Evolutionary conservation across 1,140 invertebrate species (phyloP), one percentile per base, ranked within the genome.

Genomic region (Nylanderia fulva): DNA sequence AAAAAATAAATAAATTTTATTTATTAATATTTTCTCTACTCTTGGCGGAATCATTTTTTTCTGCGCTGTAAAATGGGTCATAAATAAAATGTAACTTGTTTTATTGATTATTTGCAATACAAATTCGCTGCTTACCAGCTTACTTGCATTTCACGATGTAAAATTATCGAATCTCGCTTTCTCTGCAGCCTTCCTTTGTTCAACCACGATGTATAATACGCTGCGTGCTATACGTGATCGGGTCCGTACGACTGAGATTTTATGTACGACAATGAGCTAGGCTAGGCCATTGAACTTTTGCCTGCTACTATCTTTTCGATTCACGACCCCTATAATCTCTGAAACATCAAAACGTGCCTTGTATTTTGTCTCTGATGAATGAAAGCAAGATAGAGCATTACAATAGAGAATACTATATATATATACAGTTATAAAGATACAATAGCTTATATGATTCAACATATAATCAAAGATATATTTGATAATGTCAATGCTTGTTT

Each of bases 211-310:
- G n/a, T 27, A n/a, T n/a, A 21, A 79, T 33, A 63, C 33, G 39
- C 74, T 84, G 79, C 64, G 45, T 66, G 74, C 85, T 90, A n/a
- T n/a, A 86, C 83, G 76, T 86, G 91, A 89, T 86, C 86, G 79
- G 84, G 60, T 84, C 72, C 79, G 85, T 68, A 86, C 89, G 82
- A 82, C 61, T 66, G 61, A 88, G 86, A 92, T 92, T 92, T 91
- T 91, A 88, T 27, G 24, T 42, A 58, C 64, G 88, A 87, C 87
- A 91, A 91, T 92, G 85, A 92, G 88, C 87, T 90, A 85, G 87
- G 87, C 75, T 88, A 74, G 92, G 88, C 90, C 91, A 87, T 66
- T 90, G 91, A 92, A 91, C 91, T 89, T 92, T 87, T 71, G 24
- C 54, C 54, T 48, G 58, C n/a, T 71, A 9, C 15, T 76, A 77